Evolutionary conservation across 2,888 invertebrate genomes (phyloP).

Genomic region (Liposcelis brunnea): DNA sequence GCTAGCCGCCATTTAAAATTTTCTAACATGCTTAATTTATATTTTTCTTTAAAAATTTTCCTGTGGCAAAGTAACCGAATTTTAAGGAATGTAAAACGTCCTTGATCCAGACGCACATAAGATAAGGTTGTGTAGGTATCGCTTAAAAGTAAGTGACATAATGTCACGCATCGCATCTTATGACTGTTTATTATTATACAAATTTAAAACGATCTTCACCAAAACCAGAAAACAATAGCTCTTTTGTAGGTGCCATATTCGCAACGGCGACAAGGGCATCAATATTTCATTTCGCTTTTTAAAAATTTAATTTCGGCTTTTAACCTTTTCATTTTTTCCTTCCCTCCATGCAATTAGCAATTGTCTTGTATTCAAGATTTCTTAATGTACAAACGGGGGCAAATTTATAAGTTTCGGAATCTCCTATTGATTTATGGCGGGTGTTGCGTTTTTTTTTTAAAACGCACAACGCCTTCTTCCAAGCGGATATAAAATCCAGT

Average conservation of each 20-base stretch:
- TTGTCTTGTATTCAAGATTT: too few relatives aligned
- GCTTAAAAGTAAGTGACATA: constrained; percentile 8
- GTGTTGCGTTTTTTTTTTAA: too few relatives aligned
- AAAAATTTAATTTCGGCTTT: background rate
- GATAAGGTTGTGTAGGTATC: too few relatives aligned
- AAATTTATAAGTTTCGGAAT: too few relatives aligned
- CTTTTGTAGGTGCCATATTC: background rate
- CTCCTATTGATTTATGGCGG: too few relatives aligned
- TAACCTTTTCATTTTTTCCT: background rate
- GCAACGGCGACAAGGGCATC: background rate
- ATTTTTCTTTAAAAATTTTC: constrained; percentile 5
- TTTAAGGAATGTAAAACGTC: constrained; percentile 7
- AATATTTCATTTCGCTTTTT: background rate
- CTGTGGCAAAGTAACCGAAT: constrained; percentile 8
- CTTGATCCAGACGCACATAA: too few relatives aligned
- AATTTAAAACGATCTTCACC: background rate
- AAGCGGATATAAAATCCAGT: too few relatives aligned
- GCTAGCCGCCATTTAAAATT: too few relatives aligned
- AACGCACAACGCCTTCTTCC: too few relatives aligned
- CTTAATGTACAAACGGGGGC: background rate
- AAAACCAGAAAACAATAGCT: background rate
- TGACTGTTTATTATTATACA: too few relatives aligned
- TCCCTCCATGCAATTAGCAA: background rate
- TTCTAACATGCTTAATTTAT: too few relatives aligned
- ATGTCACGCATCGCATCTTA: too few relatives aligned